These are phyloP conservation scores for Drosophila rhopaloa DNA, from an alignment of 1,140 invertebrate genomes.

Conservation along the genomic window DNA sequence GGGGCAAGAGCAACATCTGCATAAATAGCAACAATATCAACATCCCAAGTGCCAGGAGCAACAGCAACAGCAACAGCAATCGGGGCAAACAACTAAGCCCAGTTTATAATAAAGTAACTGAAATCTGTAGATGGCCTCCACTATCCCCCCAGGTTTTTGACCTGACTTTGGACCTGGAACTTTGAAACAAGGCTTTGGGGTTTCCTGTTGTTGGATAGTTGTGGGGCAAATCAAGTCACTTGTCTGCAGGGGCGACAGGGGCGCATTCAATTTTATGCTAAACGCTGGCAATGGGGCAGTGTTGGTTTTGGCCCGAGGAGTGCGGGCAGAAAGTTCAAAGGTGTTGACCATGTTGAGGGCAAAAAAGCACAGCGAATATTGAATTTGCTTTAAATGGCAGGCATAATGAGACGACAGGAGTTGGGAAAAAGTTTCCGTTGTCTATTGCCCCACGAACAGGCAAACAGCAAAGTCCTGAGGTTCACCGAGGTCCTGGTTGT, in stretches of 20 bases:
- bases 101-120: constrained; percentile 80
- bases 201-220: constrained; percentile 48
- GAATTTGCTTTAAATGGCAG: constrained; percentile 79
- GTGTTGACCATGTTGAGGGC: constrained; percentile 67
- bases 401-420: constrained; percentile 67
- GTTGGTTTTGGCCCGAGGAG: background rate
- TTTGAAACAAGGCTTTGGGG: constrained; percentile 47
- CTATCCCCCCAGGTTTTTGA: constrained; percentile 16
- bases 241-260: constrained; percentile 31
- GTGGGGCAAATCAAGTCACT: constrained; percentile 50
- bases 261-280: constrained; percentile 62
- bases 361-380: constrained; percentile 69
- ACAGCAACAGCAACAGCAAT: constrained; percentile 10
- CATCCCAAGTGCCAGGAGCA: constrained; percentile 4
- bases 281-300: constrained; percentile 29
- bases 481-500: constrained; percentile 7
- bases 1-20: constrained; percentile 2
- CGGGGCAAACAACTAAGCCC: constrained; percentile 64
- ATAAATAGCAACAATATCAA: constrained; percentile 26
- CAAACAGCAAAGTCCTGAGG: background rate
- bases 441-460: constrained; percentile 4
- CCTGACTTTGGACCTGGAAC: constrained; percentile 40
- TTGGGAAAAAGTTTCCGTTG: constrained; percentile 35
- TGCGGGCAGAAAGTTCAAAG: constrained; percentile 64
- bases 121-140: constrained; percentile 57